Evolutionary conservation across 2,797 vertebrate species (phyloP).

Genomic region (Macrochelys suwanniensis): DNA sequence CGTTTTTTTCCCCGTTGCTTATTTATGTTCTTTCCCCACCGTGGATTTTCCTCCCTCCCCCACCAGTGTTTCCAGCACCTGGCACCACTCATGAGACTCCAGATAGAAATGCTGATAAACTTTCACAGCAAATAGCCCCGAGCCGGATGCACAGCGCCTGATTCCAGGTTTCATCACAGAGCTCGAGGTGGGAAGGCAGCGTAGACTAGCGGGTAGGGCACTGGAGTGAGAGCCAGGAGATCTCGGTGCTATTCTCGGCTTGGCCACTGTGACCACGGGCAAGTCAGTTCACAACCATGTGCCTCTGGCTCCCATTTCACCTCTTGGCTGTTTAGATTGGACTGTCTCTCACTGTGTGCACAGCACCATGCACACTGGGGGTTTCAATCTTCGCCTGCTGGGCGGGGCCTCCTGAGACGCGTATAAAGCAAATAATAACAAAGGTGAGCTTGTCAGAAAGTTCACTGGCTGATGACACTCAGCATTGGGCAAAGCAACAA

Average conservation of each 20-base stretch:
- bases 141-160: neutral
- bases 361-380: too few species aligned
- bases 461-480: neutral
- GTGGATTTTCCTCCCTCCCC: neutral
- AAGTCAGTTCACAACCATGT: neutral
- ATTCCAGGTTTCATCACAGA: neutral
- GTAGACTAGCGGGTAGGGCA: neutral
- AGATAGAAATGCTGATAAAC: neutral
- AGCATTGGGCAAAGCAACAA: neutral
- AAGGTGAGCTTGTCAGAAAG: neutral
- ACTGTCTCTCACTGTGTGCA: neutral
- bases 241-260: neutral
- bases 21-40: slow-evolving; percentile 17
- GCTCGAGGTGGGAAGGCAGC: neutral
- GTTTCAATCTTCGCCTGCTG: neutral
- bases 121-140: neutral
- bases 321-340: neutral
- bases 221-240: neutral
- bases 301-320: neutral
- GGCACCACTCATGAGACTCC: neutral
- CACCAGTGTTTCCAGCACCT: slow-evolving; percentile 13
- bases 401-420: neutral
- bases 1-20: slow-evolving; percentile 41
- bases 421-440: neutral
- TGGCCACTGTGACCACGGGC: neutral